Percentiles rank a stretch among this genome's conserved stretches.
Evolutionary conservation across 2,113 vertebrate genomes (phyloP).

Genomic region (Crotalus tigris): DNA sequence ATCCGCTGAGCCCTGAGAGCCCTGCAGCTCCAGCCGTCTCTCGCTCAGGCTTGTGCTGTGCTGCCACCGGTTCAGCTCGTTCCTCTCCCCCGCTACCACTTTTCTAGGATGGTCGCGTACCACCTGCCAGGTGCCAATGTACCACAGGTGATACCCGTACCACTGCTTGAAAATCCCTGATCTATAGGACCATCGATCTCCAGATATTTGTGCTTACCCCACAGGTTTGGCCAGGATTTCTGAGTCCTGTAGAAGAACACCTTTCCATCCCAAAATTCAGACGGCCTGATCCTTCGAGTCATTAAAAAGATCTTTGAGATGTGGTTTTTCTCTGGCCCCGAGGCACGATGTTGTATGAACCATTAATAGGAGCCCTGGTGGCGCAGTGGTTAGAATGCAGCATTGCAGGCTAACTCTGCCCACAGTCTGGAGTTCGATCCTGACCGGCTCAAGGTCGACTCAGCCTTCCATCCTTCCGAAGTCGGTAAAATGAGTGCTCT

Average conservation of each 20-base stretch:
- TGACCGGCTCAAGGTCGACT: neutral
- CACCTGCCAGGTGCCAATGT: too few species aligned
- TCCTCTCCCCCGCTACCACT: too few species aligned
- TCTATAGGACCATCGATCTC: neutral
- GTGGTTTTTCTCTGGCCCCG: neutral
- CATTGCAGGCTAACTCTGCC: neutral
- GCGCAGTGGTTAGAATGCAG: neutral
- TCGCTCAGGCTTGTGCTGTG: too few species aligned
- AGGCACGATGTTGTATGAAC: neutral
- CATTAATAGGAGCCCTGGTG: neutral
- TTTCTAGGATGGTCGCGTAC: too few species aligned
- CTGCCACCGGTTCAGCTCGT: too few species aligned
- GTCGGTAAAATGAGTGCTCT: neutral
- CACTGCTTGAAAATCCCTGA: too few species aligned
- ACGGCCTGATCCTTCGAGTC: neutral
- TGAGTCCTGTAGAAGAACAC: neutral
- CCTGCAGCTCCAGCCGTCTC: too few species aligned
- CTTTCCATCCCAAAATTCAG: neutral
- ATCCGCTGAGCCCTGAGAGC: too few species aligned
- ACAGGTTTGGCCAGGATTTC: neutral
- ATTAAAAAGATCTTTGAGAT: neutral
- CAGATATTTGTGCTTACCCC: neutral
- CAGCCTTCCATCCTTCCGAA: neutral
- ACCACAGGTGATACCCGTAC: too few species aligned
- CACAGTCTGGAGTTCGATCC: neutral